Percentiles rank a stretch among this genome's conserved stretches.
These are phyloP conservation scores for Callorhinus ursinus DNA, from an alignment of 2,113 vertebrate species.

Conservation along the genomic window DNA sequence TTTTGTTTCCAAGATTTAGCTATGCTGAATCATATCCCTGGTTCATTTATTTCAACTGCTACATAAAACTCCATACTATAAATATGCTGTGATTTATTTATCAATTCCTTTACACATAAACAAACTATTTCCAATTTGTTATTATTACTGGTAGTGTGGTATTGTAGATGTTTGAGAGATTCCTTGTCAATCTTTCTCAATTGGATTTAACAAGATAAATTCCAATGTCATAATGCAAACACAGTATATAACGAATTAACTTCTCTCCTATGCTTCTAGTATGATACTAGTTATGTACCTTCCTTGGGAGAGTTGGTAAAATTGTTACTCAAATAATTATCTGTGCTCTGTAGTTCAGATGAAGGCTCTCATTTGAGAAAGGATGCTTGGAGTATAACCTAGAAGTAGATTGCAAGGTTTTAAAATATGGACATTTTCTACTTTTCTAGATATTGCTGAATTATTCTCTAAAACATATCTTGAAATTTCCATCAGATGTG, in stretches of 20 bases:
- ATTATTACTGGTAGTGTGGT: neutral
- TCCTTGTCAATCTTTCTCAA: neutral
- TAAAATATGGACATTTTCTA: neutral
- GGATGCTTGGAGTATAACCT: neutral
- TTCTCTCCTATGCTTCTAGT: neutral
- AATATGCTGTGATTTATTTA: neutral
- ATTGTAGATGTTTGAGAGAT: neutral
- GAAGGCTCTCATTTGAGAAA: constrained; percentile 7
- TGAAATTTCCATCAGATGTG: neutral
- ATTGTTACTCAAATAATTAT: neutral
- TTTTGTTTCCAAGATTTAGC: neutral
- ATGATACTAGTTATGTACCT: neutral
- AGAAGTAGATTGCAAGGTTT: neutral
- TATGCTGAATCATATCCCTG: neutral
- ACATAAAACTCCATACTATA: neutral
- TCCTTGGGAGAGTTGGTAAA: neutral
- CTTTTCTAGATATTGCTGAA: neutral
- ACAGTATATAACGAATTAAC: neutral
- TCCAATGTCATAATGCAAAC: neutral
- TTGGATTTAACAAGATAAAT: neutral
- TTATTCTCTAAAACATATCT: neutral
- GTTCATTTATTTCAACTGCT: neutral
- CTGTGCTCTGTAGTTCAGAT: neutral
- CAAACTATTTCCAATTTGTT: neutral
- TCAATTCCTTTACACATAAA: neutral